Conservation (phyloP, 2,888 invertebrate species). For the Brenthis ino region DNA sequence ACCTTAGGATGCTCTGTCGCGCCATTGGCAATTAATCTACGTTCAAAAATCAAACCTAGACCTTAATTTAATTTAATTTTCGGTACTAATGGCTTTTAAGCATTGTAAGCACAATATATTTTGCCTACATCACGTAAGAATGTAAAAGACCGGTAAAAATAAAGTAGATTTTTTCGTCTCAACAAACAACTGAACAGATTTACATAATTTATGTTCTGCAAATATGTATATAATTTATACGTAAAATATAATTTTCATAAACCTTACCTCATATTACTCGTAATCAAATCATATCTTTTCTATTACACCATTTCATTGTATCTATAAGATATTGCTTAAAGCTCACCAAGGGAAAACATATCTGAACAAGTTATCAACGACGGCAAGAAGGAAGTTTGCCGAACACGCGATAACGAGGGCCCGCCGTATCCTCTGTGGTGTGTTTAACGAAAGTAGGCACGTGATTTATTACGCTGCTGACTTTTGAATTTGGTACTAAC, state of each 20-base stretch:
- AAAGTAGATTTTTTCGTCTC: too few species aligned
- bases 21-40: too few species aligned
- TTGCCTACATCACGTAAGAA: too few species aligned
- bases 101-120: too few species aligned
- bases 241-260: not conserved
- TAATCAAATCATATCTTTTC: not conserved
- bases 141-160: too few species aligned
- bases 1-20: too few species aligned
- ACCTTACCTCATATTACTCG: not conserved
- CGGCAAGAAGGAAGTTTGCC: constrained; percentile 23
- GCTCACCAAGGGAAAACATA: constrained; percentile 15
- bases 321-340: constrained; percentile 22
- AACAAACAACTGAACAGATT: too few species aligned
- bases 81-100: too few species aligned
- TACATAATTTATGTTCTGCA: too few species aligned
- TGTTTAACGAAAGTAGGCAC: constrained; percentile 17
- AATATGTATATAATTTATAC: too few species aligned
- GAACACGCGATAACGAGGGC: constrained; percentile 29
- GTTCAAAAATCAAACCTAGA: too few species aligned
- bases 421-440: constrained; percentile 5
- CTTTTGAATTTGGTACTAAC: not conserved
- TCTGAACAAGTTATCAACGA: constrained; percentile 28
- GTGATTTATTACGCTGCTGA: constrained; percentile 1
- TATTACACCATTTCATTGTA: not conserved
- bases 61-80: too few species aligned